These are phyloP conservation scores for Phaetusa simplex DNA, from an alignment of 2,113 vertebrate species.

Conservation along the genomic window DNA sequence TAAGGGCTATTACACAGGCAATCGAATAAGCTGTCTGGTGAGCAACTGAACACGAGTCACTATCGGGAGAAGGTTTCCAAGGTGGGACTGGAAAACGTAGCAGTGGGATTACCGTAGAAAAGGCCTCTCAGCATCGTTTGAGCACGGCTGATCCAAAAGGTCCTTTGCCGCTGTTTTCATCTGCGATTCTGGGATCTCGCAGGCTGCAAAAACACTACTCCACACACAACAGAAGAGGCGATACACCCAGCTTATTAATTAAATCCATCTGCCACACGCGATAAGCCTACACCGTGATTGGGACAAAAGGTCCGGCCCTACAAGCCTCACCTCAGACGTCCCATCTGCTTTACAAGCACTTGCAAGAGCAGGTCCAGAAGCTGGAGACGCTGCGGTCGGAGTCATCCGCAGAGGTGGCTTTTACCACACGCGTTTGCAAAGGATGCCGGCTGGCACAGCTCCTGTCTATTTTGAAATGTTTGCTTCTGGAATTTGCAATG, in stretches of 20 bases:
- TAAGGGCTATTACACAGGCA: neutral
- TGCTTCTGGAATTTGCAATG: slow-evolving; percentile 41
- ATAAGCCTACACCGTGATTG: neutral
- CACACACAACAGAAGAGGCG: neutral
- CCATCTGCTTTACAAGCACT: neutral
- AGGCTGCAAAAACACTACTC: neutral
- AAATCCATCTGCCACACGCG: neutral
- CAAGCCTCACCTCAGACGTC: neutral
- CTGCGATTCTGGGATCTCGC: neutral
- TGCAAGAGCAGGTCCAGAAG: neutral
- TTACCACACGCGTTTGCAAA: neutral
- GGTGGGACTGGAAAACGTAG: neutral
- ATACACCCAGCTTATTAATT: neutral
- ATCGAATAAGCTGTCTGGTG: neutral
- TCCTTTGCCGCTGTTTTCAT: neutral
- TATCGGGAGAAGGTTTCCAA: neutral
- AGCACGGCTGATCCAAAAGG: neutral
- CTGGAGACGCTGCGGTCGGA: fast-evolving
- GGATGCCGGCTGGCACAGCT: neutral
- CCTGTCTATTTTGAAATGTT: slow-evolving; percentile 25
- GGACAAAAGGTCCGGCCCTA: neutral
- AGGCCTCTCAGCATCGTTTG: neutral
- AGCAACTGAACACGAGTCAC: neutral
- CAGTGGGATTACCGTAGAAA: neutral
- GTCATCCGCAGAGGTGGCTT: neutral